Base-by-base conservation (phyloP, 1,140 invertebrate species). In the Oedothorax gibbosus region DNA sequence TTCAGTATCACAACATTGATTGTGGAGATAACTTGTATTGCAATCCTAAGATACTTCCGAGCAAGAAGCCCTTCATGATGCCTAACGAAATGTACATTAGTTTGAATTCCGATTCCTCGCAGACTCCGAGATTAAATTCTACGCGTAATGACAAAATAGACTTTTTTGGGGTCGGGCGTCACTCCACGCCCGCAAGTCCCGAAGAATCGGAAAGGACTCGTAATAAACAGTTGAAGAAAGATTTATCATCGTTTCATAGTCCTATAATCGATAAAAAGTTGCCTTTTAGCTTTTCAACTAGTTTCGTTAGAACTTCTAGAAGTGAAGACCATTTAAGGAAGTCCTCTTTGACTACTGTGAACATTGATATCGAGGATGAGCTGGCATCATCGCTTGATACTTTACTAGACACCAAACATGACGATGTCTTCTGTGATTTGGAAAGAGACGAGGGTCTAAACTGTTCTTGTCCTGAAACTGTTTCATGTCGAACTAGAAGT, bases 351-450 rank as follows among this genome's bases (percentile, higher is more conserved):
- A 94, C 94, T 88, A 93, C 95, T 57, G 95, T 95, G 81, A 95
- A 96, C 87, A 96, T 97, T 87, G 96, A 97, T 87, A 94, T 96
- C 86, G 89, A 90, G 84, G 96, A 98, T 89, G 96, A 97, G 90
- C 93, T 97, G 85, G 96, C 96, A 87, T 96, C 96, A 87, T 97
- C 96, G 69, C 91, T 97, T 76, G 97, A 97, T 90, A 97, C 96
- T 53, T 91, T 98, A 73, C 90, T 97, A 85, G 95, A 96, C 91
- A 96, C 95, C 66, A 92, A 94, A 87, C 87, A 80, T 81, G 88
- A 86, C 87, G 88, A 87, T 14, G 72, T 85, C 21, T 85, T 62
- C 65, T 78, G 57, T 49, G 73, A 85, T 2, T 10, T 85, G 8
- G 83, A 54, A 14, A 51, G 54, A n/a, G 76, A 72, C 11, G 83